Conservation (phyloP, 2,113 vertebrate genomes). For the Butastur rufipennis region DNA sequence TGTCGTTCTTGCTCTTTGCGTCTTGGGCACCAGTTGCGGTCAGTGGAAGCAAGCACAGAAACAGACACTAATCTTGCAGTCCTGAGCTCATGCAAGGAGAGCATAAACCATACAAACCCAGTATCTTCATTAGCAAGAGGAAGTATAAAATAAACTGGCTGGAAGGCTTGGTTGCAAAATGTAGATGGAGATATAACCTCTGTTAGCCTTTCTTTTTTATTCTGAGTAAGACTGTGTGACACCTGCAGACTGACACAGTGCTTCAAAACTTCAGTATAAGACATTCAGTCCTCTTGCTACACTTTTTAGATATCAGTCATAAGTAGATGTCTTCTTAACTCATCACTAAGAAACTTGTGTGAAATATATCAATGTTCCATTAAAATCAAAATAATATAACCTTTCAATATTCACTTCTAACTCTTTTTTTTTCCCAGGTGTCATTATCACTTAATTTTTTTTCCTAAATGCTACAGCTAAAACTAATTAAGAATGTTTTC, state of each 20-base stretch:
- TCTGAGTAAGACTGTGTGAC: slow-evolving; percentile 70
- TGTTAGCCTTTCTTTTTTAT: slow-evolving; percentile 61
- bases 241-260: slow-evolving; percentile 62
- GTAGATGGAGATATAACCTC: slow-evolving; percentile 40
- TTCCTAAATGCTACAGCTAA: neutral
- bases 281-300: neutral
- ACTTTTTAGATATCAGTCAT: slow-evolving; percentile 34
- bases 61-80: slow-evolving; percentile 40
- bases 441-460: neutral
- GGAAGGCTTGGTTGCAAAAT: slow-evolving; percentile 64
- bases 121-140: slow-evolving; percentile 57
- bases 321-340: neutral
- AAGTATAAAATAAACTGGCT: slow-evolving; percentile 66
- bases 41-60: slow-evolving; percentile 37
- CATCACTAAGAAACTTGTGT: neutral
- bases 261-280: slow-evolving; percentile 12
- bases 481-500: neutral
- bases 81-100: slow-evolving; percentile 55
- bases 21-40: slow-evolving; percentile 55
- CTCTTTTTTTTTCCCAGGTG: neutral
- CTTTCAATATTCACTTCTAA: neutral
- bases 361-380: neutral
- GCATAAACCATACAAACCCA: slow-evolving; percentile 36
- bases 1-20: slow-evolving; percentile 9
- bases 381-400: neutral